Base-by-base conservation (phyloP, 1,140 invertebrate species). In the Akabosia matsudoensis region DNA sequence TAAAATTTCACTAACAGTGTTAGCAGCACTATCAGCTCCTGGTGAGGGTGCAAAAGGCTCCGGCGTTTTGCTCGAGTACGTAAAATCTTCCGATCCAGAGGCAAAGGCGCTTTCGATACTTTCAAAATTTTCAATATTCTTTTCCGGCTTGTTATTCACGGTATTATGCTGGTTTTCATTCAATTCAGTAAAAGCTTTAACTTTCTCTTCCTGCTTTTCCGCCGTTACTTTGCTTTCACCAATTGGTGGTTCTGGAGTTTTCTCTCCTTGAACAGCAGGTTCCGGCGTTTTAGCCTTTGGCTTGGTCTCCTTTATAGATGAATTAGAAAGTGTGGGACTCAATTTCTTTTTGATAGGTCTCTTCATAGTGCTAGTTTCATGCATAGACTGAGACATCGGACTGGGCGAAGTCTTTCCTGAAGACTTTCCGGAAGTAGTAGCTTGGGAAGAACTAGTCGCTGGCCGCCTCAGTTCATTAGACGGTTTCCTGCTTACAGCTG, bases 41-140 rank as follows among this genome's bases (percentile, higher is more conserved):
- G 61, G 61, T 28, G 61, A 30, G 7, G 61, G 61, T 34, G 70
- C 33, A 34, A 45, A 45, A 7, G 70, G 70, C 33, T 72, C 70
- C 3, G 70, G 70, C 2, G 70, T 72, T 22, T 72, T 72, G 24
- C 22, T 64, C 18, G 52, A 33, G 34, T 74, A 51, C 33, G 34
- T 74, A 74, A 74, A 74, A 14, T 74, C 72, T 56, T 64, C 70
- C 3, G 70, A 72, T 3, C 70, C 54, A 18, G 74, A 75, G 14
- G 76, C 76, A 33, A 77, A 77, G 7, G 76, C 76, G 24, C 56
- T 70, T 31, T 77, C 76, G 73, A 77, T 77, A 28, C 56, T 70
- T 33, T 77, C 76, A 67, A 74, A 74, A 54, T 77, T 77, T 22
- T 72, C 70, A 10, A 70, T 64, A 45, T 10, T 45, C 37, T 45